These are phyloP conservation scores for Sebastiscus albofasciatus DNA, from an alignment of 2,797 vertebrate species.

Conservation along the genomic window DNA sequence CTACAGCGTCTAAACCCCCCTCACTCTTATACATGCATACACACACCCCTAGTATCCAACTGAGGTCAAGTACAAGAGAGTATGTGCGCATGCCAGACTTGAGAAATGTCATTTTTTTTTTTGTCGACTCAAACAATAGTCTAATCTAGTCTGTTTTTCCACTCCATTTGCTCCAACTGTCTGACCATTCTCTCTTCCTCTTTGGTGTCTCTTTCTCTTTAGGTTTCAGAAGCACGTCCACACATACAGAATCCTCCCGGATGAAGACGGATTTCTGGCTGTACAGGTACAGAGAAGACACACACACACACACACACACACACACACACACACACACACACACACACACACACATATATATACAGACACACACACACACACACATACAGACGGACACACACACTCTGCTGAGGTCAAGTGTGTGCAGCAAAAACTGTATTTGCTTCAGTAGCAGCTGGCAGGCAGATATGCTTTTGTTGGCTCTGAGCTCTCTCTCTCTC, in stretches of 20 bases:
- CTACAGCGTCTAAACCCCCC: slow-evolving; percentile 11
- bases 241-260: slow-evolving; percentile 95
- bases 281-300: slow-evolving; percentile 87
- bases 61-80: slow-evolving; percentile 31
- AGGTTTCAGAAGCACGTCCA: slow-evolving; percentile 98
- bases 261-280: slow-evolving; percentile 94
- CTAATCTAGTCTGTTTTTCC: neutral
- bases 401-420: slow-evolving; percentile 27
- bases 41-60: neutral
- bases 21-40: neutral
- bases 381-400: neutral
- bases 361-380: slow-evolving; percentile 8
- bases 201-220: slow-evolving; percentile 15
- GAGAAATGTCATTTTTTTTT: neutral
- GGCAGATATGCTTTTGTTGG: slow-evolving; percentile 73
- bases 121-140: neutral
- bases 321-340: slow-evolving; percentile 9
- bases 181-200: neutral
- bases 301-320: slow-evolving; percentile 1
- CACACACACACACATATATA: slow-evolving; percentile 4
- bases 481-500: slow-evolving; percentile 24
- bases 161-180: neutral
- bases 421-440: slow-evolving; percentile 43
- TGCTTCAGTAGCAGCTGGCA: slow-evolving; percentile 75
- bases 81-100: neutral